Conservation (phyloP, 2,113 vertebrate species). For the Promerops cafer region DNA sequence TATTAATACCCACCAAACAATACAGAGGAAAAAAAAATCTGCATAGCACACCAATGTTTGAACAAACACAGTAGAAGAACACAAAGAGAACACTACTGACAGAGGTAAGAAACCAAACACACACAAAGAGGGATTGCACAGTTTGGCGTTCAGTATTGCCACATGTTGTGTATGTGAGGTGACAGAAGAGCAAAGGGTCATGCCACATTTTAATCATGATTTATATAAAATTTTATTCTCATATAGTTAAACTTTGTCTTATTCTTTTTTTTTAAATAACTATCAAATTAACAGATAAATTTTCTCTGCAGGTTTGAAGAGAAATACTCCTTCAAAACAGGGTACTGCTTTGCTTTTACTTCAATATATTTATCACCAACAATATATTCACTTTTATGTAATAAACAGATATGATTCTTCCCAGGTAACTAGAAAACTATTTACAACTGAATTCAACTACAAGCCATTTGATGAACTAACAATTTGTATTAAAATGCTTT, state of each 20-base stretch:
- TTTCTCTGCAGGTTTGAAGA: not conserved
- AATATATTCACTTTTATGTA: not conserved
- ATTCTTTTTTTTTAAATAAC: not conserved
- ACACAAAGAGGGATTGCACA: not conserved
- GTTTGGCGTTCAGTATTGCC: not conserved
- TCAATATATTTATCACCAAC: not conserved
- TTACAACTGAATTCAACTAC: not conserved
- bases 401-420: not conserved
- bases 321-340: not conserved
- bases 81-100: not conserved
- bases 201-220: not conserved
- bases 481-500: not conserved
- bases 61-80: not conserved
- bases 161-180: fast-evolving
- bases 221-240: not conserved
- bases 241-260: not conserved
- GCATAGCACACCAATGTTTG: not conserved
- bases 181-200: not conserved
- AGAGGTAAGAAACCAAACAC: not conserved
- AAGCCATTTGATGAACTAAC: not conserved
- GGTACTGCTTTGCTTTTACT: not conserved
- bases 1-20: not conserved
- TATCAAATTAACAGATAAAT: not conserved
- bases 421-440: not conserved
- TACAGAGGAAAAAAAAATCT: not conserved